phyloP scores from a whole-genome alignment of 2,113 vertebrate genomes.

The Leptobrachium leishanense region DNA sequence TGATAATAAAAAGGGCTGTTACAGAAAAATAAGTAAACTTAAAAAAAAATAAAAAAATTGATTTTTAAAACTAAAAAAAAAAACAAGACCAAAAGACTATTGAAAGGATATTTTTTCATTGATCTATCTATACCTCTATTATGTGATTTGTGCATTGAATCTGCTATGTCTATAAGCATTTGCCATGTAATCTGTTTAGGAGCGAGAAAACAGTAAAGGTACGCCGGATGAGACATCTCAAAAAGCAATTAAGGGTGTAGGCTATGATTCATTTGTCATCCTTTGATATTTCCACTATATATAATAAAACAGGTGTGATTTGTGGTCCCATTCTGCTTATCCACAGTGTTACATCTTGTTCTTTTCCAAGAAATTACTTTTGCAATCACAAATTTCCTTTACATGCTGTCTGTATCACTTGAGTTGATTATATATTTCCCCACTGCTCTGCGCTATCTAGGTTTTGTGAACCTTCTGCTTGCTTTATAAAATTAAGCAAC shows the following conservation, averaged over 20 bases:
- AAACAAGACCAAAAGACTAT: too few species aligned
- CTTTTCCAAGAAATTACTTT: constrained; percentile 27
- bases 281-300: constrained; percentile 15
- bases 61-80: too few species aligned
- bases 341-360: constrained; percentile 35
- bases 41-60: too few species aligned
- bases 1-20: too few species aligned
- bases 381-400: constrained; percentile 28
- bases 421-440: constrained; percentile 45
- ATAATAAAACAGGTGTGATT: constrained; percentile 24
- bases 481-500: constrained; percentile 33
- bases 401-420: constrained; percentile 29
- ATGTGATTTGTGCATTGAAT: background rate
- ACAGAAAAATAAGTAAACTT: too few species aligned
- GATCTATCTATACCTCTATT: too few species aligned
- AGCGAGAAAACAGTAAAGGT: constrained; percentile 16
- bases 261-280: constrained; percentile 13
- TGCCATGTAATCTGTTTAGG: background rate
- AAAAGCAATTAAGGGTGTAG: constrained; percentile 6
- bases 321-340: constrained; percentile 16
- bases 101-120: too few species aligned
- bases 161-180: background rate
- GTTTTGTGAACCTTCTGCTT: constrained; percentile 6
- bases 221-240: background rate
- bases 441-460: constrained; percentile 11